Percentiles rank a stretch among this genome's conserved stretches.
Conservation (phyloP, 1,140 invertebrate genomes). For the Trachymyrmex septentrionalis region DNA sequence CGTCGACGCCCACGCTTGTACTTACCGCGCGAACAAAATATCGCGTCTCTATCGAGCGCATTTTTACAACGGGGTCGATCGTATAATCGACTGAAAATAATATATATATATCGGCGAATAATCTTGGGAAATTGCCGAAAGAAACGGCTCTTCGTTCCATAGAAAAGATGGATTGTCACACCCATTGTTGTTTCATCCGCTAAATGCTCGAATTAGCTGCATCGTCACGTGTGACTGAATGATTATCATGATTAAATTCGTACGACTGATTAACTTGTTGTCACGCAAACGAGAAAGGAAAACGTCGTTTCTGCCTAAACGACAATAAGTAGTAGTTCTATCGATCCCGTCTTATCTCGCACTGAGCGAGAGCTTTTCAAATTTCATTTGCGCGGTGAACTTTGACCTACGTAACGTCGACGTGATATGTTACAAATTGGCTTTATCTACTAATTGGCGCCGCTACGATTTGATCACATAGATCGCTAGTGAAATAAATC, state of each 20-base stretch:
- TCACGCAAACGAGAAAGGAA: too few species aligned
- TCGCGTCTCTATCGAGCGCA: background rate
- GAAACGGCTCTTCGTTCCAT: background rate
- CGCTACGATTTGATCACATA: conserved; percentile 15
- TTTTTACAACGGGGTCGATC: background rate
- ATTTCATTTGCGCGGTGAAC: background rate
- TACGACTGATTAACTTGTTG: too few species aligned
- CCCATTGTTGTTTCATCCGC: too few species aligned
- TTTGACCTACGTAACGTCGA: background rate
- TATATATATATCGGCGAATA: background rate
- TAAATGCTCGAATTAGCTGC: background rate
- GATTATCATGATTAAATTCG: too few species aligned
- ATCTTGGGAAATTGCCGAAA: background rate
- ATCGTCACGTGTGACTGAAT: too few species aligned
- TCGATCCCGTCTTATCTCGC: background rate
- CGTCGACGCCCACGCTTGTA: conserved; percentile 7
- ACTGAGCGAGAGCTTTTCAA: background rate
- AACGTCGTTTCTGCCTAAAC: too few species aligned
- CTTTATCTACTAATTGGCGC: background rate
- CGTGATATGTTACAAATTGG: background rate
- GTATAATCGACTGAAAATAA: background rate
- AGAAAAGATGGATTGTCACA: background rate
- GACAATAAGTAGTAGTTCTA: background rate
- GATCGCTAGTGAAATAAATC: background rate
- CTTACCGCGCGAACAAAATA: background rate